Evolutionary conservation across 2,113 vertebrate species (phyloP).

Genomic region (Neogobius melanostomus): DNA sequence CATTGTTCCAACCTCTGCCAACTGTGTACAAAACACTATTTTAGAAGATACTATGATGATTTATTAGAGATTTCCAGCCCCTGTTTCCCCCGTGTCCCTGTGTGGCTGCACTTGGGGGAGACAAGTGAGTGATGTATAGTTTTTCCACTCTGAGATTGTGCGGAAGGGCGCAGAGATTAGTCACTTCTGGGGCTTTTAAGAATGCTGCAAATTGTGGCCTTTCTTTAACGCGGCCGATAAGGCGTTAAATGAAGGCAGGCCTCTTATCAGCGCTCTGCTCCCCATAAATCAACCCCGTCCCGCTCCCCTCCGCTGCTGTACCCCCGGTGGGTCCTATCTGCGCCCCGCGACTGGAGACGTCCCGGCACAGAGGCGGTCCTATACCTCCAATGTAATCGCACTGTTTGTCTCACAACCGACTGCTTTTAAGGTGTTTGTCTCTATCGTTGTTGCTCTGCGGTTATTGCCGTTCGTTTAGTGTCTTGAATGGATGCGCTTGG

Average conservation of each 20-base stretch:
- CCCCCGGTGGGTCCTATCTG: conserved; percentile 80
- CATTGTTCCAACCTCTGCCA: background rate
- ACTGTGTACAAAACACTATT: background rate
- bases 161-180: conserved; percentile 81
- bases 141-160: conserved; percentile 76
- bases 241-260: conserved; percentile 81
- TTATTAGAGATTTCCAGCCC: conserved; percentile 9
- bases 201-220: conserved; percentile 84
- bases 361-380: conserved; percentile 61
- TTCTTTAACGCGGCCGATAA: conserved; percentile 81
- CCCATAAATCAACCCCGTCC: conserved; percentile 82
- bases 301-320: conserved; percentile 72
- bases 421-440: conserved; percentile 50
- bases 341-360: conserved; percentile 73
- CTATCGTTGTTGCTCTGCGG: conserved; percentile 35
- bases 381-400: conserved; percentile 68
- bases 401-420: conserved; percentile 68
- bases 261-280: conserved; percentile 79
- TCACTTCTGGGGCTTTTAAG: conserved; percentile 82
- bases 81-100: conserved; percentile 25
- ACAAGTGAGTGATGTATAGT: conserved; percentile 81
- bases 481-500: background rate
- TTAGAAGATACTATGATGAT: background rate
- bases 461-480: background rate
- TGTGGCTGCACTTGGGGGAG: conserved; percentile 43